Evolutionary conservation across 2,797 vertebrate genomes (phyloP).

Genomic region (Notolabrus celidotus): DNA sequence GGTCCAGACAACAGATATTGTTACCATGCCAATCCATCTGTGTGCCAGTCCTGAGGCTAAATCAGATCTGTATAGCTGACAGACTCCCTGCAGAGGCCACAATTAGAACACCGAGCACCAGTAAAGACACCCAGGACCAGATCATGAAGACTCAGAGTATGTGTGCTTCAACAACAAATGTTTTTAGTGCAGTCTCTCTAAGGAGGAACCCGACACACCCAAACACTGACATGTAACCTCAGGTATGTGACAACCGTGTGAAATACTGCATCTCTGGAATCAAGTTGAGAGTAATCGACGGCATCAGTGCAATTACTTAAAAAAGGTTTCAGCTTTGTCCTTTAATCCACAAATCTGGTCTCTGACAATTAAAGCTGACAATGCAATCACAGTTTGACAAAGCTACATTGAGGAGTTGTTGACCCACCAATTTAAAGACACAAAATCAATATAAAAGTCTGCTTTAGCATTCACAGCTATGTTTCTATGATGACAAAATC

Average conservation of each 20-base stretch:
- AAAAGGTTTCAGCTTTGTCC: background rate
- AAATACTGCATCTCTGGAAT: constrained; percentile 3
- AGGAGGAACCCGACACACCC: background rate
- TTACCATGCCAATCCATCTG: constrained; percentile 45
- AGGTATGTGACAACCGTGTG: constrained; percentile 1
- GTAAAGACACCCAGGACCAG: constrained; percentile 10
- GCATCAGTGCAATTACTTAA: background rate
- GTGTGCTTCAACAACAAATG: constrained; percentile 14
- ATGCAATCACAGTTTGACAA: background rate
- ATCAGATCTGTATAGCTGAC: constrained; percentile 57
- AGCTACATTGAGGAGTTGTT: background rate
- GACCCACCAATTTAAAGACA: background rate
- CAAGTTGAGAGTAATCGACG: background rate
- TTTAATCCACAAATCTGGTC: constrained; percentile 9
- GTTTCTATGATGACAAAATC: background rate
- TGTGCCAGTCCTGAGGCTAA: constrained; percentile 43
- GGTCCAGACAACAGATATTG: constrained; percentile 47
- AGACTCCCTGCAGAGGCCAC: constrained; percentile 49
- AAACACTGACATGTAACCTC: background rate
- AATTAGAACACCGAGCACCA: constrained; percentile 29
- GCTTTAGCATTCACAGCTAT: background rate
- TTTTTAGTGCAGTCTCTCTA: background rate
- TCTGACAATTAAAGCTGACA: background rate
- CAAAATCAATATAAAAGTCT: constrained; percentile 1
- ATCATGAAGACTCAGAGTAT: constrained; percentile 13